Percentiles rank a stretch among this genome's conserved stretches.
These are phyloP conservation scores for Chelonus formosanus DNA, from an alignment of 2,888 invertebrate genomes.

Conservation along the genomic window DNA sequence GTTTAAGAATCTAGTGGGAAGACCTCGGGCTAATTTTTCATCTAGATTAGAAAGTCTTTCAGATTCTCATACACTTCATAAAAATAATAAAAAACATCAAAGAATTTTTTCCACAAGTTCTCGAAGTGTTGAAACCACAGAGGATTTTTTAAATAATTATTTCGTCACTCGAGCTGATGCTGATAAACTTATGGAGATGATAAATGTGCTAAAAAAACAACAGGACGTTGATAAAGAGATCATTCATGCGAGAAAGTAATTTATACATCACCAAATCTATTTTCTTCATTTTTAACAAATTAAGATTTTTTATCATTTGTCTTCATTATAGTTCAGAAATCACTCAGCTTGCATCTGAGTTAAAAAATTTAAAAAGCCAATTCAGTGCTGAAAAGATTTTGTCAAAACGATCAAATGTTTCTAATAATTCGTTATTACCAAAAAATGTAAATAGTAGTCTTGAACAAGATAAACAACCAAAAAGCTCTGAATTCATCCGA, in stretches of 20 bases:
- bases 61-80: slow-evolving; percentile 13
- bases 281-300: neutral
- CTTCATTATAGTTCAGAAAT: slow-evolving; percentile 35
- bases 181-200: slow-evolving; percentile 18
- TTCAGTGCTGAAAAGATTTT: slow-evolving; percentile 10
- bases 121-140: neutral
- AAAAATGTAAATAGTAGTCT: neutral
- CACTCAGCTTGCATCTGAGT: slow-evolving; percentile 31
- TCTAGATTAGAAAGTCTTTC: neutral
- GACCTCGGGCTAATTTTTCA: neutral
- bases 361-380: slow-evolving; percentile 28
- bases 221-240: slow-evolving; percentile 6
- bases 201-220: slow-evolving; percentile 15
- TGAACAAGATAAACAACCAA: no score
- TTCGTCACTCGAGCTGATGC: slow-evolving; percentile 5
- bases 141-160: slow-evolving; percentile 2
- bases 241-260: slow-evolving; percentile 15
- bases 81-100: slow-evolving; percentile 7
- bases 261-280: neutral
- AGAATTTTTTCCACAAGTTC: neutral
- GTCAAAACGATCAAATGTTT: no score
- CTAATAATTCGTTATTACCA: neutral
- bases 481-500: no score
- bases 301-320: neutral
- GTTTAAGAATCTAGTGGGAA: no score